Percentiles rank a stretch among this genome's conserved stretches.
Conservation (phyloP, 2,797 vertebrate species). For the Sebastes taczanowskii region DNA sequence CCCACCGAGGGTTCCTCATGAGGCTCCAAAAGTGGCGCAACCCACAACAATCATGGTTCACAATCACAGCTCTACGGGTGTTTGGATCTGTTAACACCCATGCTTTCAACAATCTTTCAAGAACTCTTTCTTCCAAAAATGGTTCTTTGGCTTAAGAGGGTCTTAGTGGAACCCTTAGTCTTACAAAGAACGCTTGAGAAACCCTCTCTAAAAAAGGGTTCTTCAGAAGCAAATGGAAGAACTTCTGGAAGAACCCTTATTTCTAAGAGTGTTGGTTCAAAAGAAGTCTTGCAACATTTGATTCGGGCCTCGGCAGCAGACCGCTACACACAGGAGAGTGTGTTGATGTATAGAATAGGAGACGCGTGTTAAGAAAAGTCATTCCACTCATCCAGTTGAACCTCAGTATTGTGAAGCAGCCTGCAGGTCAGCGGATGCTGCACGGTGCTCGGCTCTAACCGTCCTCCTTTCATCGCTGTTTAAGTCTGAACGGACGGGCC, state of each 20-base stretch:
- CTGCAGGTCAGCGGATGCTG: not conserved
- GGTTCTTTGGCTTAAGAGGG: too few relatives aligned
- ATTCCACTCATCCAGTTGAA: not conserved
- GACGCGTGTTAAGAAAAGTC: not conserved
- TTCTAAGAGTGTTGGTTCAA: not conserved
- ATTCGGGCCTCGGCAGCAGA: not conserved
- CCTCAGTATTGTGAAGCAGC: not conserved
- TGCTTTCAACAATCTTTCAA: not conserved
- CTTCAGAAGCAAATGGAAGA: not conserved
- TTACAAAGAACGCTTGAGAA: not conserved
- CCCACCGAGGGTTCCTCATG: not conserved
- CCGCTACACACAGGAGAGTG: not conserved
- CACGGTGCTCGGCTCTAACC: not conserved
- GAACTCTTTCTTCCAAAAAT: not conserved
- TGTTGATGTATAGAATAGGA: not conserved
- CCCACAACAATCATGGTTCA: not conserved
- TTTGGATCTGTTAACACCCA: too few relatives aligned
- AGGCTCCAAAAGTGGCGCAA: not conserved
- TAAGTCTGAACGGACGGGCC: not conserved
- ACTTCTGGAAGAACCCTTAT: not conserved
- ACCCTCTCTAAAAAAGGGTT: not conserved
- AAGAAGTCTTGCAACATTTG: not conserved
- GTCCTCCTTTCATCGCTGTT: constrained; percentile 14
- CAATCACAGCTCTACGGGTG: not conserved
- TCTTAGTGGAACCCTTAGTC: not conserved